Base-by-base conservation (phyloP, 2,113 vertebrate genomes). In the Passer domesticus region DNA sequence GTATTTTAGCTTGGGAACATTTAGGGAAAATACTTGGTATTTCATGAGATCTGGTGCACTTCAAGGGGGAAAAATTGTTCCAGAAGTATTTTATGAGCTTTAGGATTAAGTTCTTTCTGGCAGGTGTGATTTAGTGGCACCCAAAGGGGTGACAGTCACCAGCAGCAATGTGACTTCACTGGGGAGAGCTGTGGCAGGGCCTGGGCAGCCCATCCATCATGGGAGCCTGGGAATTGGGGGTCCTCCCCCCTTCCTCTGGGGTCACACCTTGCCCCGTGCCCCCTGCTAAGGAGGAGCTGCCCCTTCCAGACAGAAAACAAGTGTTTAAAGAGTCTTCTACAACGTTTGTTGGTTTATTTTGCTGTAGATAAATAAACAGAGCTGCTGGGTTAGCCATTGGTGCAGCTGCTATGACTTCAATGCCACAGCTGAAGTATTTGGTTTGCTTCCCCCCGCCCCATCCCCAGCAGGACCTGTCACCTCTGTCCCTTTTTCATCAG, bases 81-180 rank as follows among this genome's bases (percentile, higher is more conserved):
- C 55, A 91, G 46, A 80, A 67, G 39, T 80, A 66, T 88, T 96
- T 95, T 95, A 82, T 91, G 92, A 93, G 87, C 63, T 24, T 28
- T 79, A 73, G 59, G 55, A 66, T 88, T 76, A 77, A 88, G 47
- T 83, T 85, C 35, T 87, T 94, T 80, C 55, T 91, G 87, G 70
- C 70, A 83, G n/a, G 47, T 28, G 55, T 80, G 70, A 77, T 64
- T 63, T 62, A 89, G 59, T 4, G 2, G 60, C 74, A 90, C 84
- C 89, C 78, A 75, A 85, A 67, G 81, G 43, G 58, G 56, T 68
- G 78, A 41, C 1, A 10, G 56, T 83, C 2, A 0, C 35, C 3
- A 17, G 47, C 39, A 52, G 7, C 7, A 10, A 52, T 3, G 17
- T 50, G 66, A 55, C 35, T 78, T 70, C 55, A 47, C 27, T 2